phyloP scores from a whole-genome alignment of 1,140 invertebrate species.

The Parasteatoda tepidariorum region DNA sequence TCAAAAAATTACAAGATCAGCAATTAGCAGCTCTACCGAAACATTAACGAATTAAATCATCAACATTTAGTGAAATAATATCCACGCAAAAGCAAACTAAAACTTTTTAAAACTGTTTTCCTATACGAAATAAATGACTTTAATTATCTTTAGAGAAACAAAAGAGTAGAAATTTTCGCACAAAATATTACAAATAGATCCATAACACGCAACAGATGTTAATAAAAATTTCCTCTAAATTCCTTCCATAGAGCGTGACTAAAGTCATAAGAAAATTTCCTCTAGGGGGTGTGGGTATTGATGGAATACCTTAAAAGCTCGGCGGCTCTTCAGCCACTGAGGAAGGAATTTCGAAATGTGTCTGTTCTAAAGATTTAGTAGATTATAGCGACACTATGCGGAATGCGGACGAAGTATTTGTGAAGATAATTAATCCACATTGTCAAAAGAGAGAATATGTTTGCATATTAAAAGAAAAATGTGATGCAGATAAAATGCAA shows the following conservation, averaged over 20 bases:
- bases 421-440: too few species aligned
- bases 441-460: too few species aligned
- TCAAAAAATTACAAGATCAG: too few species aligned
- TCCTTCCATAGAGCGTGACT: neutral
- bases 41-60: too few species aligned
- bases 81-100: too few species aligned
- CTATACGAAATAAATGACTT: neutral
- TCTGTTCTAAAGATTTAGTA: neutral
- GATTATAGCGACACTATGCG: slow-evolving; percentile 34
- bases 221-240: neutral
- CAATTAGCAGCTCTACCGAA: too few species aligned
- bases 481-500: too few species aligned
- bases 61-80: too few species aligned
- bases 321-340: slow-evolving; percentile 25
- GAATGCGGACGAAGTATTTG: slow-evolving; percentile 22
- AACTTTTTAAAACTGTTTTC: too few species aligned
- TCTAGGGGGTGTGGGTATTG: neutral
- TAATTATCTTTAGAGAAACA: neutral
- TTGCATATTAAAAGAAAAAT: too few species aligned
- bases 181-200: neutral
- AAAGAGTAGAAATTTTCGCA: neutral
- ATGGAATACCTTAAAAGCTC: neutral
- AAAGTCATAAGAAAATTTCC: neutral
- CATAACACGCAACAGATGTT: neutral
- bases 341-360: neutral